Percentiles rank a stretch among this genome's conserved stretches.
Evolutionary conservation across 35 echinoderm and acorn worm species (phyloP).

Genomic region (Heliocidaris tuberculata): DNA sequence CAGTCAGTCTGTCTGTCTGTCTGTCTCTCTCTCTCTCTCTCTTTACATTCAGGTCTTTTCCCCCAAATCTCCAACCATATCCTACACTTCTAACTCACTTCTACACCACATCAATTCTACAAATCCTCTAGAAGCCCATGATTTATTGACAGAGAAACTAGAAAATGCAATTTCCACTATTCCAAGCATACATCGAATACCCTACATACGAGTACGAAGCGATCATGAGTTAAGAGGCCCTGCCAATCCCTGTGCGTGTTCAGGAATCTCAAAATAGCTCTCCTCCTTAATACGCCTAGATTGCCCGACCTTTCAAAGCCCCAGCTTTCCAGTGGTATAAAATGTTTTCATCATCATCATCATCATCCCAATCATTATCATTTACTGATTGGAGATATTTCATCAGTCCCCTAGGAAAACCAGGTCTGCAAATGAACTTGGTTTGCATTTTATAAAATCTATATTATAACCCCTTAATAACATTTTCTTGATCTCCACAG

Average conservation of each 20-base stretch:
- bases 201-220: neutral
- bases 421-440: too few relatives aligned
- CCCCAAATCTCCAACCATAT: neutral
- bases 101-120: neutral
- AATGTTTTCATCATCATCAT: neutral
- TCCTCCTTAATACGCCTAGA: neutral
- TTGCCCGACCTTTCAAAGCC: neutral
- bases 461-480: too few relatives aligned
- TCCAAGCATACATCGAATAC: neutral
- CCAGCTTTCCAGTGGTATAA: neutral
- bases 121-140: neutral
- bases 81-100: neutral
- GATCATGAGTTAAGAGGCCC: neutral
- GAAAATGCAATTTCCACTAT: neutral
- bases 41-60: neutral
- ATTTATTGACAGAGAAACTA: neutral
- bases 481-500: too few relatives aligned
- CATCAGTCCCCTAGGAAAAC: neutral
- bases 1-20: neutral
- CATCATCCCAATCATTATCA: neutral
- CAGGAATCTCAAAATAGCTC: neutral
- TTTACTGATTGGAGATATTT: neutral
- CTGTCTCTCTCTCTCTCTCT: neutral
- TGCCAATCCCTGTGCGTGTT: neutral
- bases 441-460: too few relatives aligned